Conservation (phyloP, 2,888 invertebrate genomes). For the Morpho deidamia region DNA sequence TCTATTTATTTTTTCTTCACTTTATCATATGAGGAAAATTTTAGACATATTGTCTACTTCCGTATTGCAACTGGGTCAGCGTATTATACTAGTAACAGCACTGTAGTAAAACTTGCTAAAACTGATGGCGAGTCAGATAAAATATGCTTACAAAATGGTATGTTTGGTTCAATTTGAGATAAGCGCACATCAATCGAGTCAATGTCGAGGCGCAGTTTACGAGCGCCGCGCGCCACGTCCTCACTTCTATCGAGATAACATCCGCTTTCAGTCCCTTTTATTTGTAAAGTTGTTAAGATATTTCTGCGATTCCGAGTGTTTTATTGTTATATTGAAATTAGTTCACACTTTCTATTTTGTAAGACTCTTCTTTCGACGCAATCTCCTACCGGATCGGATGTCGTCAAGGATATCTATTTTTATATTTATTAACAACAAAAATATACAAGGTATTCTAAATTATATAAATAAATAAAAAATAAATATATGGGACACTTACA, state of each 20-base stretch:
- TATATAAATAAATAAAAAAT: too few relatives aligned
- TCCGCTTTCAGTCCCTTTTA: conserved; percentile 5
- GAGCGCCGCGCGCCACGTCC: conserved; percentile 14
- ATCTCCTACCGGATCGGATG: too few relatives aligned
- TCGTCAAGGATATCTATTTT: too few relatives aligned
- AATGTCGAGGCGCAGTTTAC: conserved; percentile 15
- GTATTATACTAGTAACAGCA: not conserved
- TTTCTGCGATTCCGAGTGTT: not conserved
- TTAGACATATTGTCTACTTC: too few relatives aligned
- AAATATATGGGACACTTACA: too few relatives aligned
- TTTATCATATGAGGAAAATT: too few relatives aligned
- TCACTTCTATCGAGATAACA: conserved; percentile 16
- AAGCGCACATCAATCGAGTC: conserved; percentile 10
- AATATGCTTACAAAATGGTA: conserved; percentile 3
- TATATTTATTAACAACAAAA: too few relatives aligned
- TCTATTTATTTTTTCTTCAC: too few relatives aligned
- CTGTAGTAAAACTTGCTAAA: not conserved
- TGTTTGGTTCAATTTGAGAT: conserved; percentile 18
- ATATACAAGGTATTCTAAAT: too few relatives aligned
- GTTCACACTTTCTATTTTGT: too few relatives aligned
- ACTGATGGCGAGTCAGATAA: not conserved
- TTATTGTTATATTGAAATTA: not conserved
- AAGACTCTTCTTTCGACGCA: too few relatives aligned
- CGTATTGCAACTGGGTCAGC: too few relatives aligned
- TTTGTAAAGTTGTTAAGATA: conserved; percentile 9